Base-by-base conservation (phyloP, 2,888 invertebrate genomes). In the Deilephila porcellus region DNA sequence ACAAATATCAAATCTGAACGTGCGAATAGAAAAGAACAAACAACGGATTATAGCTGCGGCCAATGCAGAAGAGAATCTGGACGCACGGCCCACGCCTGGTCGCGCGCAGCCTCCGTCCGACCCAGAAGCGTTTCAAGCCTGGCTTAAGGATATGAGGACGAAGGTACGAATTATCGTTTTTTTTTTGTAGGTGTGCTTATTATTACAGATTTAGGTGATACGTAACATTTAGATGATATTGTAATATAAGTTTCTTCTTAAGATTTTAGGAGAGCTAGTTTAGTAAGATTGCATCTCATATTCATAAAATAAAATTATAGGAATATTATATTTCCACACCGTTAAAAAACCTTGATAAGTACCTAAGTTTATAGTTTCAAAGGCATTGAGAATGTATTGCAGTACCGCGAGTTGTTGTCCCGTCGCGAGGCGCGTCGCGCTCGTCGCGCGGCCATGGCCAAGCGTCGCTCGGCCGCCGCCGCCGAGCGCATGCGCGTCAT, bases 401-500 rank as follows among this genome's bases (percentile, higher is more conserved):
- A 95, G 95, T 96, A 97, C 81, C 96, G 97, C 90, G 97, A 97
- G 83, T 95, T 98, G 81, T 84, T 97, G 67, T 96, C 96, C 3
- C 96, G 97, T 34, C 97, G 98, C 77, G 95, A 96, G 82, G 95
- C 96, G 0, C 95, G 98, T 6, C 96, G 97, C 76, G 97, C 98
- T 86, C 96, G 97, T 1, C 97, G 98, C 74, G 96, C 97, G 81
- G 98, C 98, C 81, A 97, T 98, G 97, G 97, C 98, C 67, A 97
- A 97, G 86, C 95, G 99, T 37, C 96, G 98, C 84, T 99, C 98
- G 60, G 97, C 97, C 62, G 99, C 99, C 0, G 98, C 98, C 3
- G 98, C 98, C 82, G 98, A 99, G 91, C 96, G 99, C 81, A 99
- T 99, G 99, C 96, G 98, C 80, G 97, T 99, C 80, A 98, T 99